Conservation (phyloP, 2,113 vertebrate genomes). For the Furnarius figulus region DNA sequence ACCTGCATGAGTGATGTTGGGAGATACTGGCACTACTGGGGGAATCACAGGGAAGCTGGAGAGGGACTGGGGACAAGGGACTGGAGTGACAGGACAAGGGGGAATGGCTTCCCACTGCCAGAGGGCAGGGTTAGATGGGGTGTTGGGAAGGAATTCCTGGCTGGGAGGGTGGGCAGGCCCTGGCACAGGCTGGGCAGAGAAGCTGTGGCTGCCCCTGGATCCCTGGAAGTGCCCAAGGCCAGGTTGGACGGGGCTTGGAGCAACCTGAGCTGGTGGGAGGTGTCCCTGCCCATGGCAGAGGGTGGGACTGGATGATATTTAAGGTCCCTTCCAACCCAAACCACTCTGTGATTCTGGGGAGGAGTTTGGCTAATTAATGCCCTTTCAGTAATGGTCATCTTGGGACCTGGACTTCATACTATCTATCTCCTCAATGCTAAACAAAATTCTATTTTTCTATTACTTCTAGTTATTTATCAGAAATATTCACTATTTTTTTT, state of each 20-base stretch:
- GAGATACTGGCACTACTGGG: rapidly evolving
- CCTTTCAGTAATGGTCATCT: background rate
- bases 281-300: background rate
- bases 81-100: background rate
- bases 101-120: background rate
- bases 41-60: background rate
- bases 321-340: background rate
- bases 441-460: background rate
- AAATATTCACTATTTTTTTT: background rate
- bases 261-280: rapidly evolving
- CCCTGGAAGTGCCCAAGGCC: background rate
- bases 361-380: background rate
- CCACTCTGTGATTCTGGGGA: background rate
- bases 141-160: rapidly evolving
- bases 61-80: background rate
- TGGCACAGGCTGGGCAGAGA: background rate
- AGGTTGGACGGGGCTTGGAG: rapidly evolving
- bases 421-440: background rate
- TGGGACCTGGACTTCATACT: background rate
- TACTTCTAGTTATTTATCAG: background rate
- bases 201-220: background rate
- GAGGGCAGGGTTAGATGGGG: background rate
- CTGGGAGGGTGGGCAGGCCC: rapidly evolving
- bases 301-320: rapidly evolving
- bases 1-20: background rate